Base-by-base conservation (phyloP, 35 echinoderm and acorn worm genomes). In the Nesometra sesokonis region DNA sequence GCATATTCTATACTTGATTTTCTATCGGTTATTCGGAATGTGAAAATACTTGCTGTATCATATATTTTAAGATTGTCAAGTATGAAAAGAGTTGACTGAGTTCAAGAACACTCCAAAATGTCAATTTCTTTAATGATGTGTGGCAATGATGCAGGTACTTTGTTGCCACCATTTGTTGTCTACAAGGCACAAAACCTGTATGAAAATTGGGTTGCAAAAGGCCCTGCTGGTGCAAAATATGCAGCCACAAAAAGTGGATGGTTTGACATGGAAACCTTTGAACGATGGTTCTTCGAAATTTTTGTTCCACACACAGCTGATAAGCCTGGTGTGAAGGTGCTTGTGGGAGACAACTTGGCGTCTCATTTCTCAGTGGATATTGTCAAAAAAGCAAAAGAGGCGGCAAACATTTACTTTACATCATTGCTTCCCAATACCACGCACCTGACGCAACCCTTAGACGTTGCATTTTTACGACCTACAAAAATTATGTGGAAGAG, bases 251-350 rank as follows among this genome's bases (percentile, higher is more conserved):
- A 82, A 47, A 89, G 87, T 83, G 87, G 87, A 0, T 89, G 87
- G 87, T 89, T 89, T 77, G 57, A 89, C 52, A 84, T 35, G 32
- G 47, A 84, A 9, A 89, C 81, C 15, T 89, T 84, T 32, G 30
- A 89, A 31, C 31, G 88, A 31, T 89, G 82, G 88, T 89, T 89
- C 78, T 84, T 89, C 37, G 46, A 84, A 13, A 57, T 88, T 4
- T 88, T 88, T 37, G 1, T 88, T 17, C 79, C 80, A 27, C 79
- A 88, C 32, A 40, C 76, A 27, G 35, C 37, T 5, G 35, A 37
- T 57, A 57, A 27, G 31, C 0, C 31, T 0, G 87, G 80, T 17
- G 15, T 57, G 38, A 88, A 88, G 37, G 29, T 88, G 13, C 30
- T 88, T 17, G 39, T 43, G 4, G 15, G 39, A 43, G 39, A 43